Base-by-base conservation (phyloP, 2,113 vertebrate genomes). In the Chaenocephalus aceratus region DNA sequence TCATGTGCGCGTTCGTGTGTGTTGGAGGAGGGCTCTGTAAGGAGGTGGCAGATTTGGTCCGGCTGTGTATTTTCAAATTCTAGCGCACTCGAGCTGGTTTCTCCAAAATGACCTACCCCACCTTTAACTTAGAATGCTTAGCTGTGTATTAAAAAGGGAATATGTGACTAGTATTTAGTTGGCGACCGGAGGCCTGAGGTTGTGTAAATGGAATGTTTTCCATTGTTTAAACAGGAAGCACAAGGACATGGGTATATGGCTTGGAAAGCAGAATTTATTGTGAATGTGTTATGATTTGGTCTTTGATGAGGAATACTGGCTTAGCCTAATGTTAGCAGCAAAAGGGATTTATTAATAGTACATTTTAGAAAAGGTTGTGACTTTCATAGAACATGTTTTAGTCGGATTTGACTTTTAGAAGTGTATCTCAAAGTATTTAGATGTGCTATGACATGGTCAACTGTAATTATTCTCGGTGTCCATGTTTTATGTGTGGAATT, bases 101-200 rank as follows among this genome's bases (percentile, higher is more conserved):
- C 26, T 26, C 26, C 3, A 26, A 26, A 26, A 26, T 26, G 26
- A 26, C 26, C 26, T 26, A 26, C 26, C 26, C 26, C 26, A 2
- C 26, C 26, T 26, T 26, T 26, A 18, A 57, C 44, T 69, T 72
- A 30, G 77, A 46, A 68, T 69, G 49, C 62, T 64, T 52, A 21
- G 73, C 60, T 60, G 62, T 73, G 56, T 34, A 66, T 14, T 84
- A 56, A 89, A 89, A 86, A 86, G 59, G 23, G 81, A 89, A 89
- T 86, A 64, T 63, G n/a, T 77, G 18, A 88, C 60, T 53, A 65
- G 18, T 87, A 69, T 84, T 84, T 80, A 80, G 59, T 88, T 63
- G 34, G 72, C 75, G 79, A 77, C 49, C 34, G 12, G n/a, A 1
- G 56, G 69, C 71, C 18, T 44, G 9, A 34, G 62, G 59, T 52